Base-by-base conservation (phyloP, 2,797 vertebrate genomes). In the Ctenopoma multispine region DNA sequence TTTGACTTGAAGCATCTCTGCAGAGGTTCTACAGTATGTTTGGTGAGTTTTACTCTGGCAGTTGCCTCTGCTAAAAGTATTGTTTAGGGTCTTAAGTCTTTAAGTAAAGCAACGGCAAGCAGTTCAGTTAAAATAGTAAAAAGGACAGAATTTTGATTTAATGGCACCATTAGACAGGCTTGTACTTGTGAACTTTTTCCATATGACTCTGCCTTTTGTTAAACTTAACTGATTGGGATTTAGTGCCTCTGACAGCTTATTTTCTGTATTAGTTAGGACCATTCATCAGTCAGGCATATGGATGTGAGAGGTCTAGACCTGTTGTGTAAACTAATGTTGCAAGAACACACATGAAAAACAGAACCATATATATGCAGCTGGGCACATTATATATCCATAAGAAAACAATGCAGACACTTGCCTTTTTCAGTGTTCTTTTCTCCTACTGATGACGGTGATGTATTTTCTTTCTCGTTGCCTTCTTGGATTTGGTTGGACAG, bases 361-460 rank as follows among this genome's bases (percentile, higher is more conserved):
- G 11, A 62, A 15, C 3, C 27, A 29, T 29, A 29, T 11, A 36
- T 9, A 40, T 40, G 13, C 13, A 14, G 38, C 3, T 7, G 53
- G 5, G 54, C 10, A 43, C 20, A 43, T 9, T 20, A 55, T 17
- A 62, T 50, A 56, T 20, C 18, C 15, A 54, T 4, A 47, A 3
- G 18, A 5, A 47, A 2, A 50, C 3, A 47, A 23, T 1, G 44
- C 1, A 65, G 13, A 24, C 31, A 61, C 79, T 77, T 67, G 89
- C 87, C 82, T 41, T 75, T 87, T 51, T 66, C 69, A 23, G 64
- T 10, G 0, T 34, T 38, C 14, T 78, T 80, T 60, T 79, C 70
- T 46, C 43, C 66, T 24, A 59, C 63, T 41, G 57, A 43, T 24
- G 59, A 8, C 7, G 34, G 10, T 2, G 49, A 50, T 17, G 10